Evolutionary conservation across 2,888 invertebrate genomes (phyloP).

Genomic region (Siphlonurus alternatus): DNA sequence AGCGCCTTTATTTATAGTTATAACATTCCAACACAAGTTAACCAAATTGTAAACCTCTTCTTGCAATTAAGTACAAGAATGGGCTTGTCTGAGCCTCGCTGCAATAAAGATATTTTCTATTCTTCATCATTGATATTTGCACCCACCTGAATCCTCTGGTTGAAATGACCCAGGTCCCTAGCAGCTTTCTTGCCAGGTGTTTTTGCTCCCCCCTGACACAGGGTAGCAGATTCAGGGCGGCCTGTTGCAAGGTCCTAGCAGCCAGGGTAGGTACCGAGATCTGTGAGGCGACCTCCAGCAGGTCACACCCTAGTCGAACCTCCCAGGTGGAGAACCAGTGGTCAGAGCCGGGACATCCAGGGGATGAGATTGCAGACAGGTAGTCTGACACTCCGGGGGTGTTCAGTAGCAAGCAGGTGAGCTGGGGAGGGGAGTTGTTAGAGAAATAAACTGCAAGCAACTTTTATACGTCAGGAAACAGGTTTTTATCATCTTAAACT

Average conservation of each 20-base stretch:
- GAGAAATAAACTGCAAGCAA: too few species aligned
- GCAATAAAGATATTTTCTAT: too few species aligned
- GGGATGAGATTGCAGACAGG: conserved; percentile 17
- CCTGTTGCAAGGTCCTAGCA: background rate
- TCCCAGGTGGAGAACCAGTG: conserved; percentile 23
- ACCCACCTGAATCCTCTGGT: background rate
- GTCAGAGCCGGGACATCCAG: conserved; percentile 11
- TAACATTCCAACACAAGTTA: too few species aligned
- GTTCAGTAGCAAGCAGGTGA: background rate
- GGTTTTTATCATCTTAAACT: too few species aligned
- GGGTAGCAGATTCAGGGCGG: background rate
- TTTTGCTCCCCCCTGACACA: background rate
- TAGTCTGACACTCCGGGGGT: conserved; percentile 15
- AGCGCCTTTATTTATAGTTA: too few species aligned
- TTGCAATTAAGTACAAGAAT: too few species aligned
- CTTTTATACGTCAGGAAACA: too few species aligned
- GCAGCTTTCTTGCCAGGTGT: background rate
- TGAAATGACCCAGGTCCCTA: background rate
- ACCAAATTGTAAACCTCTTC: too few species aligned
- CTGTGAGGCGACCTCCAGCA: conserved; percentile 15
- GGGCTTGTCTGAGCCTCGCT: too few species aligned
- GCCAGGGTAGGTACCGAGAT: background rate
- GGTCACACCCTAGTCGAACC: conserved; percentile 19
- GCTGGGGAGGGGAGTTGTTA: too few species aligned
- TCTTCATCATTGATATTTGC: too few species aligned